Evolutionary conservation across 2,797 vertebrate genomes (phyloP).

Genomic region (Rhadinocentrus ornatus): DNA sequence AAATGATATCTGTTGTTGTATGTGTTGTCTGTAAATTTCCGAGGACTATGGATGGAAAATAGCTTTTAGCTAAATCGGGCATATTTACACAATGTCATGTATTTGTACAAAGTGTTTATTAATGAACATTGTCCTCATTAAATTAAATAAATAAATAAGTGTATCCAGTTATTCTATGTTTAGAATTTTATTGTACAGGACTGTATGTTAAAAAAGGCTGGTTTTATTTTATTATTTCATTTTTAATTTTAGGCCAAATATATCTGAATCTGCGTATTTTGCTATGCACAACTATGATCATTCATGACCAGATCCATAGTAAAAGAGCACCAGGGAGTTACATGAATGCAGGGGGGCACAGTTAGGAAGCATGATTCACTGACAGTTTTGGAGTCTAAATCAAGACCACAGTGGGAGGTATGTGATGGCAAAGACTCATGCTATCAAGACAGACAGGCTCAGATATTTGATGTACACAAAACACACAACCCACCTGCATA

Average conservation of each 20-base stretch:
- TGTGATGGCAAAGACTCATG: slow-evolving; percentile 38
- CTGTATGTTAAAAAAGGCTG: neutral
- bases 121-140: too few species aligned
- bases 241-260: neutral
- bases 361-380: slow-evolving; percentile 65
- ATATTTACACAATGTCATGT: too few species aligned
- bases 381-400: slow-evolving; percentile 65
- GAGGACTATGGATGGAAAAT: too few species aligned
- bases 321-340: slow-evolving; percentile 13
- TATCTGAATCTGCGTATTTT: neutral
- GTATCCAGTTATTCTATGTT: neutral
- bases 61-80: too few species aligned
- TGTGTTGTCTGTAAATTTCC: too few species aligned
- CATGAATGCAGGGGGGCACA: slow-evolving; percentile 40
- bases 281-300: slow-evolving; percentile 39
- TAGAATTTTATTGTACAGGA: neutral
- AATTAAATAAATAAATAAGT: too few species aligned
- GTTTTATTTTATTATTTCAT: neutral
- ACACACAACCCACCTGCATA: slow-evolving; percentile 45
- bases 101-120: too few species aligned
- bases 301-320: slow-evolving; percentile 42
- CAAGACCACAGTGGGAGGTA: slow-evolving; percentile 45
- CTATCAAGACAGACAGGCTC: slow-evolving; percentile 24
- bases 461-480: slow-evolving; percentile 39
- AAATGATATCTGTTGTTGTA: too few species aligned